Conservation (phyloP, 2,113 vertebrate species). For the Columbina picui region DNA sequence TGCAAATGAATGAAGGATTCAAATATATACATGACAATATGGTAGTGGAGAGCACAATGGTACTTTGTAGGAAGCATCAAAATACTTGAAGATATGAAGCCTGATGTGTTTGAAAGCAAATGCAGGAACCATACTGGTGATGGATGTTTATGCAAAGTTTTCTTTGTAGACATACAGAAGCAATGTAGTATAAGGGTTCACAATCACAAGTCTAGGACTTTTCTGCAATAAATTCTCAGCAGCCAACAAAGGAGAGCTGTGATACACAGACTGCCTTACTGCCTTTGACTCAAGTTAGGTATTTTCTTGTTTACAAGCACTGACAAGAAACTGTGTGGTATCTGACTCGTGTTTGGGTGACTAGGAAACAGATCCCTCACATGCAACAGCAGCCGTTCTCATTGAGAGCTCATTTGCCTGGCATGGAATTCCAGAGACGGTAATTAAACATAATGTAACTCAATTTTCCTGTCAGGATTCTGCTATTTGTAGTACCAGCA, state of each 20-base stretch:
- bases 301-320: background rate
- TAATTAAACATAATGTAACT: constrained; percentile 59
- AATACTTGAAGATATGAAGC: background rate
- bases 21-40: background rate
- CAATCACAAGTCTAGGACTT: background rate
- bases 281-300: background rate
- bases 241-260: background rate
- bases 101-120: background rate
- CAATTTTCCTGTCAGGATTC: constrained; percentile 61
- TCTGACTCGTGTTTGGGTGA: constrained; percentile 28
- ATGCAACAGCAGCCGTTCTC: background rate
- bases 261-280: background rate
- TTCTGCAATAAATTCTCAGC: background rate
- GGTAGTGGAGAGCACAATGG: background rate
- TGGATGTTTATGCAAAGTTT: background rate
- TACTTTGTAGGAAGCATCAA: background rate
- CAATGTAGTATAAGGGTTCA: background rate
- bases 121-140: background rate
- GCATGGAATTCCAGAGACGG: constrained; percentile 52
- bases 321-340: background rate
- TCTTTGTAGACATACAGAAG: background rate
- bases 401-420: constrained; percentile 48
- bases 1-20: background rate
- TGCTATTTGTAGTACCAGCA: constrained; percentile 53
- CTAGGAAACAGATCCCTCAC: constrained; percentile 23